A percentile compares a stretch with the other conserved stretches of the same genome.
Conservation (phyloP, 2,888 invertebrate genomes). For the Zelleria hepariella region DNA sequence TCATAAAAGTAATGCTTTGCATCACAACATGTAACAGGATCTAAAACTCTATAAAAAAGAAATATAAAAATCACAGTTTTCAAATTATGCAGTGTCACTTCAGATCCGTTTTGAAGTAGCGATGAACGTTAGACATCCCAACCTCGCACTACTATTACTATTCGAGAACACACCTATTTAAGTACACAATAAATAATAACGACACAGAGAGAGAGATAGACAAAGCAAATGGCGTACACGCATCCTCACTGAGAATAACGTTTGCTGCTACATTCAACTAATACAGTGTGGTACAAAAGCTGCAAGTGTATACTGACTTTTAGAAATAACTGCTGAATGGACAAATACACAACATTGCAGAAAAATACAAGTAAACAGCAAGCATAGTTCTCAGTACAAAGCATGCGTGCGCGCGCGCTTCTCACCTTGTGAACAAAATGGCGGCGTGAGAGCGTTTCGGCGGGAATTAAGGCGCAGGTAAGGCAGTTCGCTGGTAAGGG, state of each 20-base stretch:
- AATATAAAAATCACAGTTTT: slow-evolving; percentile 71
- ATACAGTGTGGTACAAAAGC: slow-evolving; percentile 15
- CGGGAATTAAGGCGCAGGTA: slow-evolving; percentile 80
- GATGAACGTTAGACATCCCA: slow-evolving; percentile 47
- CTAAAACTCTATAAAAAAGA: slow-evolving; percentile 62
- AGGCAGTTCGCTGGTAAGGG: slow-evolving; percentile 93
- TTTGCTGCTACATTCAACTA: slow-evolving; percentile 25
- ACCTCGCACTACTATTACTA: slow-evolving; percentile 38
- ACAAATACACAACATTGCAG: background rate
- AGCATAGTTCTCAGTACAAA: slow-evolving; percentile 50
- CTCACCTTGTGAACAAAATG: slow-evolving; percentile 72
- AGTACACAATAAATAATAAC: slow-evolving; percentile 61
- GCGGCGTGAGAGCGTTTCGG: slow-evolving; percentile 65
- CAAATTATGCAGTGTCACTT: slow-evolving; percentile 70
- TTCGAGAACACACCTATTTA: slow-evolving; percentile 58
- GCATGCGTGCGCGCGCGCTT: slow-evolving; percentile 56
- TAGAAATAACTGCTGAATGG: background rate
- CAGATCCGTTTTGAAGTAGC: slow-evolving; percentile 59
- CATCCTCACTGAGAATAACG: slow-evolving; percentile 47
- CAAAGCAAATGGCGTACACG: slow-evolving; percentile 59
- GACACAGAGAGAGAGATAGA: slow-evolving; percentile 62
- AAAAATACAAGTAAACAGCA: slow-evolving; percentile 7
- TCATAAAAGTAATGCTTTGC: slow-evolving; percentile 37
- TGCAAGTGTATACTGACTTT: background rate
- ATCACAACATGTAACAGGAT: slow-evolving; percentile 67